Conservation (phyloP, 2,113 vertebrate species). For the Heloderma charlesbogerti region DNA sequence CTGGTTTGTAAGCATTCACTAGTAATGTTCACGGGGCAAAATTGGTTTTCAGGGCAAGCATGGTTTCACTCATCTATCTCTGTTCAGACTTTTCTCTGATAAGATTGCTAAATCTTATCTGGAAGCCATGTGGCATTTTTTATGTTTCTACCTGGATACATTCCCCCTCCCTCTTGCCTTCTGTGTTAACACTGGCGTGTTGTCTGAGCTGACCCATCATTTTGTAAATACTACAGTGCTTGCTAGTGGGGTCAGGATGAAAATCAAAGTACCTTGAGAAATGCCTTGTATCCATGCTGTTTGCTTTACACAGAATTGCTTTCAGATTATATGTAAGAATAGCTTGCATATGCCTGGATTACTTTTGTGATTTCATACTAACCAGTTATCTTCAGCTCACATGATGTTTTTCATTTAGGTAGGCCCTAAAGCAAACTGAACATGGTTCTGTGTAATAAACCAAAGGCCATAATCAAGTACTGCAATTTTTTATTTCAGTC, state of each 20-base stretch:
- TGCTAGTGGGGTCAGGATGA: constrained; percentile 3
- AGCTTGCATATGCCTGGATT: constrained; percentile 32
- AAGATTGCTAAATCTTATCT: background rate
- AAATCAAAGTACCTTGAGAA: background rate
- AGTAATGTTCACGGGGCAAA: background rate
- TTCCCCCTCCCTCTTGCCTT: background rate
- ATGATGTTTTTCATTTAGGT: background rate
- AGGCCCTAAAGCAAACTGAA: constrained; percentile 21
- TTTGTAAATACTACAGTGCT: background rate
- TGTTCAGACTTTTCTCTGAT: background rate
- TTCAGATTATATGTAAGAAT: constrained; percentile 18
- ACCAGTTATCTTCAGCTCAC: constrained; percentile 47
- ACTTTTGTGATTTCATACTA: constrained; percentile 44
- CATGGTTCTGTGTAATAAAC: constrained; percentile 18
- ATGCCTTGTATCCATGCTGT: background rate
- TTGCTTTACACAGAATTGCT: constrained; percentile 35
- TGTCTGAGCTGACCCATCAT: background rate
- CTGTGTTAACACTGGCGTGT: background rate
- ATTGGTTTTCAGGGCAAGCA: background rate
- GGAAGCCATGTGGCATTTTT: background rate
- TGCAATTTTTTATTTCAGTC: background rate
- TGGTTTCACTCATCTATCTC: background rate
- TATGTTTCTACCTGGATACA: background rate
- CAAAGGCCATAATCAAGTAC: constrained; percentile 12
- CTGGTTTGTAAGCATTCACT: background rate